Evolutionary conservation across 1,140 invertebrate species (phyloP), one percentile per base, ranked within the genome.

Genomic region (Lasaia peninsularis): DNA sequence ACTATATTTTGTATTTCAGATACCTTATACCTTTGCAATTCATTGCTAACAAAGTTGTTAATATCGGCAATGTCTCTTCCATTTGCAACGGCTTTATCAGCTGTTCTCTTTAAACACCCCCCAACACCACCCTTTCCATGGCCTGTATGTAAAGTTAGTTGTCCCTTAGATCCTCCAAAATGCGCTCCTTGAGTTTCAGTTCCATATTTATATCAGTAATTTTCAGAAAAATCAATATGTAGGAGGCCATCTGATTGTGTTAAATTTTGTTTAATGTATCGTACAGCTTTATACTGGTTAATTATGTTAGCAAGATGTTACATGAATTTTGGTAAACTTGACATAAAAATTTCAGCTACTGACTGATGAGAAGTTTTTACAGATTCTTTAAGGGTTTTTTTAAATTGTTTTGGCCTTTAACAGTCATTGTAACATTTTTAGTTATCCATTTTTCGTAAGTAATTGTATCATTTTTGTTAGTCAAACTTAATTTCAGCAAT

Each of bases 361-460:
- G 0, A 10, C 34, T 52, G 31, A 12, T 58, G 28, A 5, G 31
- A 32, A 7, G 31, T 32, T 32, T 32, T 32, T 32, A 32, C 31
- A 7, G 31, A 7, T 32, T 32, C 31, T 32, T 32, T 32, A 7
- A 32, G 31, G 6, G 31, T 32, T 32, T 32, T 32, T 32, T 32
- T 32, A 32, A 5, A 32, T 32, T 32, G 31, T 32, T 32, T 32
- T 9, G 31, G 10, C 56, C 52, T 52, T 60, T 62, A 37, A 61
- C 48, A 49, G 52, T 12, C 8, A 55, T 21, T 35, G 52, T 52
- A 32, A 49, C 9, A 40, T 37, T 56, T 48, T 62, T 66, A 6
- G 56, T 53, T 2, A 59, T 49, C 64, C 52, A 62, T 57, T 56
- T 62, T 53, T 66, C 16, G 40, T 62, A 67, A 11, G 35, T 37